Percentiles rank a stretch among this genome's conserved stretches.
Conservation (phyloP, 1,140 invertebrate genomes). For the Temnothorax nylanderi region DNA sequence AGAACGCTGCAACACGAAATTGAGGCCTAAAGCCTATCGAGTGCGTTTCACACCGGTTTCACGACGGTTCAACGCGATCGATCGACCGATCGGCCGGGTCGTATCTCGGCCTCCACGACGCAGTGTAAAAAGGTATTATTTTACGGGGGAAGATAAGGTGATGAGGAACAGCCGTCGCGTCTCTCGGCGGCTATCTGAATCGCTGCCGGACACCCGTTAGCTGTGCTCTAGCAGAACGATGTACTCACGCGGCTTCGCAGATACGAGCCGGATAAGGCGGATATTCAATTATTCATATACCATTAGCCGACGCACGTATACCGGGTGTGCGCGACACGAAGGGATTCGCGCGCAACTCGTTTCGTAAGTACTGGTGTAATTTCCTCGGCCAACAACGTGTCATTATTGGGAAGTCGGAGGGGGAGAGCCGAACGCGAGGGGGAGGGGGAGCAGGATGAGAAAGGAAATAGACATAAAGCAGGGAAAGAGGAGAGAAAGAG, state of each 20-base stretch:
- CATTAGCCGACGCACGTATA: constrained; percentile 69
- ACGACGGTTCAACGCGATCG: neutral
- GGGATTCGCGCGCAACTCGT: constrained; percentile 59
- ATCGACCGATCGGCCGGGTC: neutral
- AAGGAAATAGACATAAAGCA: constrained; percentile 36
- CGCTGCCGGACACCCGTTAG: constrained; percentile 63
- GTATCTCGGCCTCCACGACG: neutral
- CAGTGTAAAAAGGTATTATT: constrained; percentile 23
- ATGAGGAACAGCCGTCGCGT: neutral
- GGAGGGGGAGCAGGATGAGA: neutral
- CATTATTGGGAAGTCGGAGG: constrained; percentile 57
- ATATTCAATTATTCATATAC: constrained; percentile 79
- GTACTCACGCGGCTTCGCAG: constrained; percentile 57
- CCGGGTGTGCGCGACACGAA: constrained; percentile 61
- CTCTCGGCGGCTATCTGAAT: constrained; percentile 23
- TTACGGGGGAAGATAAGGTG: constrained; percentile 11
- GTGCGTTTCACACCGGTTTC: neutral
- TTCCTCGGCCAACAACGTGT: constrained; percentile 63
- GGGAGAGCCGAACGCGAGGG: neutral
- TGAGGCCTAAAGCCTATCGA: neutral
- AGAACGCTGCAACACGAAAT: neutral
- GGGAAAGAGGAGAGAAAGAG: constrained; percentile 30
- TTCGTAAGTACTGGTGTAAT: constrained; percentile 61
- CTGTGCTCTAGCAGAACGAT: constrained; percentile 48
- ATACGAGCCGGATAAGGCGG: constrained; percentile 69